Evolutionary conservation across 1,140 invertebrate genomes (phyloP).

Genomic region (Littorina saxatilis): DNA sequence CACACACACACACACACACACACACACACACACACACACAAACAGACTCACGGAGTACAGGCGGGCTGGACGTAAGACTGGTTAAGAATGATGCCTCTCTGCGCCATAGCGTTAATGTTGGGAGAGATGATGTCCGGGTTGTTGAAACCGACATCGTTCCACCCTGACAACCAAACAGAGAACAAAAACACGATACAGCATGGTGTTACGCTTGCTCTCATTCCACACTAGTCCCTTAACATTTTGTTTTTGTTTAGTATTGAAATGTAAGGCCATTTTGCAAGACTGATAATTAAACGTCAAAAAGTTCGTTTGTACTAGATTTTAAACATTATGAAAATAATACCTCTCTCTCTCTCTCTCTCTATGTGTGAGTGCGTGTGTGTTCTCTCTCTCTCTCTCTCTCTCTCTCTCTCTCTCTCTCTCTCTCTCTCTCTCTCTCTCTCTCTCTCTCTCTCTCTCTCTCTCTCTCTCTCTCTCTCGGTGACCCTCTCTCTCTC

Average conservation of each 20-base stretch:
- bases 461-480: not conserved
- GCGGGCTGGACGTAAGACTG: conserved; percentile 63
- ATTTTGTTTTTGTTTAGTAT: too few species aligned
- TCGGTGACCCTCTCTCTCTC: too few species aligned
- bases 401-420: too few species aligned
- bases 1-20: conserved; percentile 4
- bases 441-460: not conserved
- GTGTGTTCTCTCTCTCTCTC: too few species aligned
- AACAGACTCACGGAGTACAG: too few species aligned
- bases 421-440: too few species aligned
- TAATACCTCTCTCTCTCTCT: not conserved
- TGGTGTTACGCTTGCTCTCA: not conserved
- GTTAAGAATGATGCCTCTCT: conserved; percentile 65
- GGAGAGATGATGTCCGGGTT: conserved; percentile 65
- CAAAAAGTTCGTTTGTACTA: not conserved
- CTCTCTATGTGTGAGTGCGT: too few species aligned
- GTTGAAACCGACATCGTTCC: conserved; percentile 66
- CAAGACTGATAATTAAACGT: not conserved
- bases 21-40: too few species aligned
- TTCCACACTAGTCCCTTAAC: not conserved
- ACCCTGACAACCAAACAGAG: too few species aligned
- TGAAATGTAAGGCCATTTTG: too few species aligned
- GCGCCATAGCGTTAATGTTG: conserved; percentile 63
- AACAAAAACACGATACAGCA: not conserved
- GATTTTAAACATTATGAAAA: not conserved